phyloP scores from a whole-genome alignment of 1,140 invertebrate genomes.

The Drosophila pectinifera region DNA sequence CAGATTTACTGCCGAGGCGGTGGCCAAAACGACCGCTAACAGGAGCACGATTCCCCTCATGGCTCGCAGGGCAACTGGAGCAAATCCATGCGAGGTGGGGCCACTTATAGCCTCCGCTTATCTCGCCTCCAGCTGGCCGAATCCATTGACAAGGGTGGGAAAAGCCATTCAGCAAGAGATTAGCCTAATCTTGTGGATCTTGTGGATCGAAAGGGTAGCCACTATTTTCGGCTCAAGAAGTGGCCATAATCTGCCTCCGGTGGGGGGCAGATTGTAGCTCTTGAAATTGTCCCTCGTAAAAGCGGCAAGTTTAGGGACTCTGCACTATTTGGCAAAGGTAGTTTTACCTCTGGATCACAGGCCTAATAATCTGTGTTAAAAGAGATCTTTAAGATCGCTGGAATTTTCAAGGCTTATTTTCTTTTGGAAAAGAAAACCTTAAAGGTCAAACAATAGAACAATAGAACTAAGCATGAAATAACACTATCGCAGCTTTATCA shows the following conservation, averaged over 20 bases:
- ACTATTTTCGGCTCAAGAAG: slow-evolving; percentile 15
- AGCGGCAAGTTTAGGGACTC: neutral
- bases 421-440: neutral
- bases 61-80: slow-evolving; percentile 42
- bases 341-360: neutral
- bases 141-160: slow-evolving; percentile 28
- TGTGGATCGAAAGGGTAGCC: slow-evolving; percentile 10
- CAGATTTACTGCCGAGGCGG: slow-evolving; percentile 57
- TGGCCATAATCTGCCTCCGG: slow-evolving; percentile 38
- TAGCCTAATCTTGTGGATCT: slow-evolving; percentile 41
- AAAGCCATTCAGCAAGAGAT: slow-evolving; percentile 16
- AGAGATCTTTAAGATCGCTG: neutral
- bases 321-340: slow-evolving; percentile 1
- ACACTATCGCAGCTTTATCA: slow-evolving; percentile 2
- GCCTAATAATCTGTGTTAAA: neutral
- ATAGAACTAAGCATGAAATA: neutral
- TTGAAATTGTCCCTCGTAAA: slow-evolving; percentile 16
- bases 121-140: slow-evolving; percentile 21
- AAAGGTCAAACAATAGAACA: neutral
- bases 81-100: slow-evolving; percentile 1
- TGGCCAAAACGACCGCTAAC: slow-evolving; percentile 25
- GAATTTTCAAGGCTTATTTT: neutral
- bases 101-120: slow-evolving; percentile 64
- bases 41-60: slow-evolving; percentile 61
- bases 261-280: slow-evolving; percentile 41